phyloP scores from a whole-genome alignment of 2,797 vertebrate genomes.

The Poeciliopsis turneri region DNA sequence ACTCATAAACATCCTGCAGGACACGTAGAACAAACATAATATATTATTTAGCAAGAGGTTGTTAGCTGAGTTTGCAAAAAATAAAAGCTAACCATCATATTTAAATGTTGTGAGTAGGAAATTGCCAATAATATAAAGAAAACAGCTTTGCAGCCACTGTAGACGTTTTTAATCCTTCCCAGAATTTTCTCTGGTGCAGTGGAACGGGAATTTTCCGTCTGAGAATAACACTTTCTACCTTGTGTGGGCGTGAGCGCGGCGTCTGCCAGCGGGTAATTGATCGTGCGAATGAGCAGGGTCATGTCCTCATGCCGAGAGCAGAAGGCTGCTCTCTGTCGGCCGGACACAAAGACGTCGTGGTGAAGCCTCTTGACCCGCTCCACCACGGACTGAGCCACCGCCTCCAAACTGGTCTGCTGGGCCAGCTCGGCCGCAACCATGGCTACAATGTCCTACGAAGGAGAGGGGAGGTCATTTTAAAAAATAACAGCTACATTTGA shows the following conservation, averaged over 20 bases:
- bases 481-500: background rate
- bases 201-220: background rate
- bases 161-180: background rate
- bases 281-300: conserved; percentile 93
- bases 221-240: conserved; percentile 58
- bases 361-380: conserved; percentile 93
- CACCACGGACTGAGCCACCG: conserved; percentile 93
- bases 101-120: background rate
- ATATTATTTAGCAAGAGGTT: background rate
- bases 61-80: background rate
- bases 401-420: conserved; percentile 90
- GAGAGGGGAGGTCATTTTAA: background rate
- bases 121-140: background rate
- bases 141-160: background rate
- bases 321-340: conserved; percentile 88
- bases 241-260: conserved; percentile 78
- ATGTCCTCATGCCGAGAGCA: conserved; percentile 94
- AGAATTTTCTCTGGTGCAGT: conserved; percentile 1
- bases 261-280: conserved; percentile 87
- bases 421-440: conserved; percentile 97
- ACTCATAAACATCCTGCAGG: background rate
- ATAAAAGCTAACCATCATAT: background rate
- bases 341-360: conserved; percentile 90
- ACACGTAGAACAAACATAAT: background rate
- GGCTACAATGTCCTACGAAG: conserved; percentile 91